These are phyloP conservation scores for Augochlora pura DNA, from an alignment of 1,140 invertebrate genomes.

Conservation along the genomic window DNA sequence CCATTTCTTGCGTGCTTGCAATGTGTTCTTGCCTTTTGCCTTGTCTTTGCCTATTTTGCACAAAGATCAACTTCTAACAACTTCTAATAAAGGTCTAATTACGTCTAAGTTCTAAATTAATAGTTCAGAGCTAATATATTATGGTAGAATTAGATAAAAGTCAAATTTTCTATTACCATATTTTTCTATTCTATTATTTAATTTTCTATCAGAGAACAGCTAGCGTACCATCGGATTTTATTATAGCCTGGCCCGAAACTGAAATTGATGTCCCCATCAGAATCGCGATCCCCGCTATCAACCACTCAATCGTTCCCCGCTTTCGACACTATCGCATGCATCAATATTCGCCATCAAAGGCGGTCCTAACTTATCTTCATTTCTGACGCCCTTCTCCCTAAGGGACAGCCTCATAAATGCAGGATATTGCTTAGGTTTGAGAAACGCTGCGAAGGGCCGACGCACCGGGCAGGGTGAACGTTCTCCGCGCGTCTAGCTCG, in stretches of 20 bases:
- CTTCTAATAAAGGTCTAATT: too few relatives aligned
- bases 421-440: conserved; percentile 55
- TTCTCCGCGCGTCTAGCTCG: conserved; percentile 58
- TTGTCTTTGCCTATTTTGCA: too few relatives aligned
- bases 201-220: too few relatives aligned
- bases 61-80: too few relatives aligned
- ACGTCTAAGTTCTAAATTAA: too few relatives aligned
- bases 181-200: too few relatives aligned
- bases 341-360: neutral
- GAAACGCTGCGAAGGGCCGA: conserved; percentile 62
- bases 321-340: neutral
- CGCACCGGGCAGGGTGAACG: conserved; percentile 75
- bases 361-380: neutral
- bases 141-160: too few relatives aligned
- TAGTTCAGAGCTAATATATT: too few relatives aligned
- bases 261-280: neutral
- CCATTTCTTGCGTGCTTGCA: too few relatives aligned
- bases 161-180: too few relatives aligned
- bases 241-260: neutral
- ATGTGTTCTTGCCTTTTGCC: too few relatives aligned
- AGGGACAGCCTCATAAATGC: conserved; percentile 25
- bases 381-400: conserved; percentile 39
- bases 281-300: neutral
- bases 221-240: too few relatives aligned
- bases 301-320: neutral